These are phyloP conservation scores for Drosophila multiciliata DNA, from an alignment of 2,888 invertebrate genomes.

Conservation along the genomic window DNA sequence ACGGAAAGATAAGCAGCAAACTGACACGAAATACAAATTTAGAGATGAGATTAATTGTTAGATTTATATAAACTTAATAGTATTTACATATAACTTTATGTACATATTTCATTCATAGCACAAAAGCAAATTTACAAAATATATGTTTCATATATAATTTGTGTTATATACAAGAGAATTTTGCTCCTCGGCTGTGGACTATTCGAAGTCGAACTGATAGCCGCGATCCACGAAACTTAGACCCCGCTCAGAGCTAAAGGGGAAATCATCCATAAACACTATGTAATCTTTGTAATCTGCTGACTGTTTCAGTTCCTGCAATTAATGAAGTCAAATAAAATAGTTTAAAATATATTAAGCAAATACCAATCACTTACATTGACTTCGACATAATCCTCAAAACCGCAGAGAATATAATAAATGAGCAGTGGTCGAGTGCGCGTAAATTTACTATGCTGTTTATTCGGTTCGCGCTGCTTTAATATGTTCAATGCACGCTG, in stretches of 20 bases:
- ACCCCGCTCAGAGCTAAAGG: conserved; percentile 74
- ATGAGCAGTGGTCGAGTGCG: conserved; percentile 54
- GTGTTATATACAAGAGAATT: conserved; percentile 40
- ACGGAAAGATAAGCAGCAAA: not conserved
- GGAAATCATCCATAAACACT: conserved; percentile 69
- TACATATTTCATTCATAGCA: conserved; percentile 31
- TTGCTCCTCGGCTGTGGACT: conserved; percentile 14
- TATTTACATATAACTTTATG: conserved; percentile 32
- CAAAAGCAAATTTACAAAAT: conserved; percentile 34
- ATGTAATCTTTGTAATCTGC: conserved; percentile 63
- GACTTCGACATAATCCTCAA: conserved; percentile 73
- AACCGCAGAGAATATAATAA: conserved; percentile 72
- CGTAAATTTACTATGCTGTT: conserved; percentile 43
- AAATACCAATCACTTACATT: conserved; percentile 37
- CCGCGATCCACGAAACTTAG: conserved; percentile 81
- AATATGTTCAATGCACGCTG: conserved; percentile 57
- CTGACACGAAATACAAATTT: not conserved
- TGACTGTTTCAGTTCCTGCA: conserved; percentile 67
- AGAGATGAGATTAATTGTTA: conserved; percentile 5
- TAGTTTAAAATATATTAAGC: not conserved
- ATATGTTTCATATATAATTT: conserved; percentile 10
- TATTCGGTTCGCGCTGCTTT: conserved; percentile 52
- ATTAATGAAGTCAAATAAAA: not conserved
- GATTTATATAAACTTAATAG: conserved; percentile 30
- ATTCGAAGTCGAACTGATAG: conserved; percentile 79